Conservation (phyloP, 2,888 invertebrate species). For the Pseudoips prasinana region DNA sequence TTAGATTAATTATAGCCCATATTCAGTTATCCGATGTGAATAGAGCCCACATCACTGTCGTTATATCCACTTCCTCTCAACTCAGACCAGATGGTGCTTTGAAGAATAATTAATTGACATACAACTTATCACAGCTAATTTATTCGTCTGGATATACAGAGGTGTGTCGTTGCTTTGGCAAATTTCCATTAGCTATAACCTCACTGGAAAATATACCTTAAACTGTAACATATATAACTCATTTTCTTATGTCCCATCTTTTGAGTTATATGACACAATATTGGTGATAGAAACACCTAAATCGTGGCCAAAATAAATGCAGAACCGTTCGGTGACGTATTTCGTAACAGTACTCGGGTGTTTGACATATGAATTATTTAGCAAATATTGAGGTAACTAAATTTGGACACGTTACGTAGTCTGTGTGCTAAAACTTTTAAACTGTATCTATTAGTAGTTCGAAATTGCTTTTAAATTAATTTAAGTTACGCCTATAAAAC, state of each 20-base stretch:
- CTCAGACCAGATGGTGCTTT: conserved; percentile 76
- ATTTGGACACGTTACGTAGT: conserved; percentile 29
- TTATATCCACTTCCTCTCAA: conserved; percentile 55
- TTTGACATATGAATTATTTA: conserved; percentile 44
- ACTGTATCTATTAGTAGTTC: too few relatives aligned
- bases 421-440: conserved; percentile 19
- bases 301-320: conserved; percentile 75
- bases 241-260: conserved; percentile 30
- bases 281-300: conserved; percentile 59
- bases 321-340: conserved; percentile 58
- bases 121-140: conserved; percentile 80
- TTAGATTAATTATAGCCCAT: too few relatives aligned
- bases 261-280: conserved; percentile 44
- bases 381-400: conserved; percentile 33
- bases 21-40: too few relatives aligned
- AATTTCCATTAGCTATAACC: conserved; percentile 47
- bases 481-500: too few relatives aligned
- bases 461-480: too few relatives aligned
- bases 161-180: conserved; percentile 76
- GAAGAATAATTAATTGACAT: conserved; percentile 82
- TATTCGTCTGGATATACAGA: conserved; percentile 75
- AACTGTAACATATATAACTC: conserved; percentile 22
- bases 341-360: conserved; percentile 51
- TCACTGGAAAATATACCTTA: conserved; percentile 35
- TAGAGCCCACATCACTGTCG: conserved; percentile 28